Evolutionary conservation across 2,113 vertebrate species (phyloP).

Genomic region (Urocitellus parryii): DNA sequence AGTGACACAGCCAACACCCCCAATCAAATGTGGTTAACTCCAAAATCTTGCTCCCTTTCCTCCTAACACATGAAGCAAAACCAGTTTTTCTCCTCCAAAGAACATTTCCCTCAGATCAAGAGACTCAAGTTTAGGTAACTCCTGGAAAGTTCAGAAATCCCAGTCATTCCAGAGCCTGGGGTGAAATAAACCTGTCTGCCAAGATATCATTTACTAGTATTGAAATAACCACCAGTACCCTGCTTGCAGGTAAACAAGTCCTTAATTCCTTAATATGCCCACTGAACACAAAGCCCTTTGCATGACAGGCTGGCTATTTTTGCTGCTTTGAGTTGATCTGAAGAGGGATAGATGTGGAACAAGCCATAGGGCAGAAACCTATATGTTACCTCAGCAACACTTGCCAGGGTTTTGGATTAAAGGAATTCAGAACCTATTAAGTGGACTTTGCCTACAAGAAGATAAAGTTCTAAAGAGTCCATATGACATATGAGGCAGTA

Average conservation of each 20-base stretch:
- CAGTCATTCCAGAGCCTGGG: neutral
- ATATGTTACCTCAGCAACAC: neutral
- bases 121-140: neutral
- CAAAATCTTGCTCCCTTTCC: neutral
- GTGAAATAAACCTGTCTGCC: neutral
- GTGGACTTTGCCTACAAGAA: neutral
- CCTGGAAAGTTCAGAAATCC: conserved; percentile 7
- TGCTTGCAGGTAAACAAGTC: neutral
- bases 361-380: neutral
- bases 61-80: neutral
- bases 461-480: neutral
- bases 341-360: neutral
- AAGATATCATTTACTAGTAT: neutral
- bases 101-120: neutral
- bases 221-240: no score
- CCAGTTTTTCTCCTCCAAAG: neutral
- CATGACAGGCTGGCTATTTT: neutral
- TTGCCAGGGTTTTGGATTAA: neutral
- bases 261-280: neutral
- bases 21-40: neutral
- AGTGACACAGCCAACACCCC: neutral
- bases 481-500: neutral
- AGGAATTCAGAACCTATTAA: neutral
- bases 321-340: neutral
- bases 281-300: neutral